phyloP scores from a whole-genome alignment of 2,888 invertebrate genomes.

The Argyresthia goedartella region DNA sequence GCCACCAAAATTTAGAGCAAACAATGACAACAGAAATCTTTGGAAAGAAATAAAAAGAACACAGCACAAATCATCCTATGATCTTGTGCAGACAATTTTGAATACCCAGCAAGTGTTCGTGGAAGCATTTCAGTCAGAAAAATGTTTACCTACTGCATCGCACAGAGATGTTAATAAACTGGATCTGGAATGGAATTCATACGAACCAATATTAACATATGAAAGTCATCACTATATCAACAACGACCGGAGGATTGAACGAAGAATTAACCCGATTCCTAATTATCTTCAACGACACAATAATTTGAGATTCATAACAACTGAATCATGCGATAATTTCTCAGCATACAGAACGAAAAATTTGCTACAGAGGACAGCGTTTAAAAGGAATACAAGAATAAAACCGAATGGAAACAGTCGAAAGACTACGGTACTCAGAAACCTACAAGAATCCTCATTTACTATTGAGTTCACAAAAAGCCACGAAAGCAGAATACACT shows the following conservation, averaged over 20 bases:
- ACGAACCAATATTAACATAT: slow-evolving; percentile 22
- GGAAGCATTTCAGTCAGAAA: too few relatives aligned
- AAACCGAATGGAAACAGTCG: slow-evolving; percentile 4
- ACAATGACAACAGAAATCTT: neutral
- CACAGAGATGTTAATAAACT: too few relatives aligned
- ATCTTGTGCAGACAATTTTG: slow-evolving; percentile 37
- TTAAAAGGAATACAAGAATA: slow-evolving; percentile 9
- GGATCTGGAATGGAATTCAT: neutral
- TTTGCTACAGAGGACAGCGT: neutral
- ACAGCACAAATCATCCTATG: slow-evolving; percentile 30
- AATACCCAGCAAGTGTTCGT: slow-evolving; percentile 15
- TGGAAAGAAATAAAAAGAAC: neutral
- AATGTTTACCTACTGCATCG: too few relatives aligned
- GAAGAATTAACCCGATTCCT: neutral
- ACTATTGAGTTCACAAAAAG: slow-evolving; percentile 24
- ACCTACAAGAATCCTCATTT: slow-evolving; percentile 18
- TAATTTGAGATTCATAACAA: slow-evolving; percentile 22
- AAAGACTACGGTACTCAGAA: neutral
- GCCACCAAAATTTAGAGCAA: slow-evolving; percentile 1
- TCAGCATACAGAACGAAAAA: neutral
- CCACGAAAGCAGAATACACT: slow-evolving; percentile 3
- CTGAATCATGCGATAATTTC: slow-evolving; percentile 30
- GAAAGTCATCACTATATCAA: slow-evolving; percentile 29
- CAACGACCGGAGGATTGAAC: neutral
- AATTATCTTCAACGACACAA: slow-evolving; percentile 5